These are phyloP conservation scores for Apaloderma vittatum DNA, from an alignment of 2,113 vertebrate genomes.

Conservation along the genomic window DNA sequence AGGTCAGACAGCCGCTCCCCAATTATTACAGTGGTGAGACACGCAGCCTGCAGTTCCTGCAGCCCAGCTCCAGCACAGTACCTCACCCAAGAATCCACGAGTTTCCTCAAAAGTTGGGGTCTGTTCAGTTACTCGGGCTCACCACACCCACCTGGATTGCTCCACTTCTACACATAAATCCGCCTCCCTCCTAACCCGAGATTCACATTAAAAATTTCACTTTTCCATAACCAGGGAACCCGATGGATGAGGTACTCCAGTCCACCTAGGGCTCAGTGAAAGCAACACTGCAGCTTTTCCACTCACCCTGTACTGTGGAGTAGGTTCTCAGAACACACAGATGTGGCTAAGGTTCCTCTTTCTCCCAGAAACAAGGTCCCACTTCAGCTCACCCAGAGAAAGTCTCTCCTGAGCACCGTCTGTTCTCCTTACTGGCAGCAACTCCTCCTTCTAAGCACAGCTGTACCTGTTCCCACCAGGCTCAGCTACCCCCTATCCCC, in stretches of 20 bases:
- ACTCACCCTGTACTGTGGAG: not conserved
- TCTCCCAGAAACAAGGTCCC: not conserved
- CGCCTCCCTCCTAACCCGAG: not conserved
- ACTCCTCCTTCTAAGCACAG: not conserved
- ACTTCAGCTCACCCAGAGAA: not conserved
- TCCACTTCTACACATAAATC: not conserved
- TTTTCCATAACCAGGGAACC: not conserved
- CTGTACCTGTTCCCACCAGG: no score
- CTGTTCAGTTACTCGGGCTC: not conserved
- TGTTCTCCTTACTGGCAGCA: not conserved
- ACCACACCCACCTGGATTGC: not conserved
- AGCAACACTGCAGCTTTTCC: not conserved
- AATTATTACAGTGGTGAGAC: not conserved
- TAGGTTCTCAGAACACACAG: not conserved
- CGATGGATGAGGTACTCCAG: not conserved
- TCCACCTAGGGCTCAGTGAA: not conserved
- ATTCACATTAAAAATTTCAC: not conserved
- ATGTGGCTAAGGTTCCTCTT: not conserved
- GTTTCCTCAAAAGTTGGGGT: not conserved
- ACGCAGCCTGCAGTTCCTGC: fast-evolving
- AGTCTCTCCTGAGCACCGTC: no score
- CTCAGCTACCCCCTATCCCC: not conserved
- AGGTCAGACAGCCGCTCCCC: not conserved
- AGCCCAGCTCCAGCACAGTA: not conserved
- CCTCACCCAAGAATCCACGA: fast-evolving